These are phyloP conservation scores for Reticulitermes lucifugus DNA, from an alignment of 2,888 invertebrate genomes.

Conservation along the genomic window DNA sequence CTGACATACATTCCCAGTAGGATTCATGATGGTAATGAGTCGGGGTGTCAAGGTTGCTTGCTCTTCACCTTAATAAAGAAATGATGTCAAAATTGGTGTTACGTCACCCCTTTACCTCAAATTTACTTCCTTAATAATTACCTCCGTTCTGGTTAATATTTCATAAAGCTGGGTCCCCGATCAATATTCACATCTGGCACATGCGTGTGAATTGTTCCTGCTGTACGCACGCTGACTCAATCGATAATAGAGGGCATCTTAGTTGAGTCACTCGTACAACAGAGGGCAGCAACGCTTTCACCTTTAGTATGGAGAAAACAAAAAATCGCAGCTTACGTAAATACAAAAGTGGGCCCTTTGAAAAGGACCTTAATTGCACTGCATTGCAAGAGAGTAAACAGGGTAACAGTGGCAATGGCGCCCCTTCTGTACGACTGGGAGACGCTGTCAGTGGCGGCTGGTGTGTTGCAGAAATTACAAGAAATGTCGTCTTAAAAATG, in stretches of 20 bases:
- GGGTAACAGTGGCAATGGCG: background rate
- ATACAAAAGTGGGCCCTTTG: background rate
- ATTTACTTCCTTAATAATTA: background rate
- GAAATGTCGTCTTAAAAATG: too few relatives aligned
- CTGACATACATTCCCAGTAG: too few relatives aligned
- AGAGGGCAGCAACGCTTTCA: background rate
- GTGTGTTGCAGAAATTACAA: too few relatives aligned
- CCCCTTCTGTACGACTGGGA: background rate
- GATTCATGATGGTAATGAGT: too few relatives aligned
- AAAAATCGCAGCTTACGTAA: background rate
- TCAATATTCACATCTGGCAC: conserved; percentile 1
- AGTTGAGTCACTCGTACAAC: background rate
- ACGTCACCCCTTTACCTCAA: background rate
- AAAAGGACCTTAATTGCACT: background rate
- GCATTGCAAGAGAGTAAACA: conserved; percentile 1
- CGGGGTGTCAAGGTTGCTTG: too few relatives aligned
- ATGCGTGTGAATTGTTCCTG: background rate
- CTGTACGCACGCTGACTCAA: background rate
- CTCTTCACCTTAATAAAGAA: too few relatives aligned
- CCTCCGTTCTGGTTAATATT: background rate
- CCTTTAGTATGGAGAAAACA: background rate
- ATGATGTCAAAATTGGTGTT: too few relatives aligned
- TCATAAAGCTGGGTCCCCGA: background rate
- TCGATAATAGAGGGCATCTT: background rate
- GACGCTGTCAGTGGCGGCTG: background rate